Evolutionary conservation across 2,888 invertebrate genomes (phyloP).

Genomic region (Eudemis profundana): DNA sequence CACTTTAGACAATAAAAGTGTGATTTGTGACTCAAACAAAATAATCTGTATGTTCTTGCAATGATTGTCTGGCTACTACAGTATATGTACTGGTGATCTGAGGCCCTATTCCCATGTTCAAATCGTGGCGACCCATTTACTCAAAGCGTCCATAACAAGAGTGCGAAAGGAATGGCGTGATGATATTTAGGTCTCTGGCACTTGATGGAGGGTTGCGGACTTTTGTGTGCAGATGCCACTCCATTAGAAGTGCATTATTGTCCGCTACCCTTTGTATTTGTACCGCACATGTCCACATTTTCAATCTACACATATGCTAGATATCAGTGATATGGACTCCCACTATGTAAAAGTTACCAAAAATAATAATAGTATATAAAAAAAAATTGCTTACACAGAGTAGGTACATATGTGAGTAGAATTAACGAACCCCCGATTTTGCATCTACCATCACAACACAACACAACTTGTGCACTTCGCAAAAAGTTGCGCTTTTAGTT

Average conservation of each 20-base stretch:
- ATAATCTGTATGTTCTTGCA: neutral
- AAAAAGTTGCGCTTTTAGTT: too few relatives aligned
- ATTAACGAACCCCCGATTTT: too few relatives aligned
- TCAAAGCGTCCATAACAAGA: neutral
- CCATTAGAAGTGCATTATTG: slow-evolving; percentile 56
- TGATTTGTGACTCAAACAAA: neutral
- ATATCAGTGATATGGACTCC: slow-evolving; percentile 9
- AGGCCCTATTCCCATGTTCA: neutral
- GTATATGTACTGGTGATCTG: neutral
- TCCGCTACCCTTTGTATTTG: slow-evolving; percentile 50
- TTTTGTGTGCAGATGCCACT: slow-evolving; percentile 71
- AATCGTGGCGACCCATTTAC: neutral
- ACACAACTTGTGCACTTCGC: too few relatives aligned
- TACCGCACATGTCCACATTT: slow-evolving; percentile 34
- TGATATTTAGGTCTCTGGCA: slow-evolving; percentile 30
- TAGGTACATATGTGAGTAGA: too few relatives aligned
- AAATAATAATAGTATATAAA: neutral
- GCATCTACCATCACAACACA: too few relatives aligned
- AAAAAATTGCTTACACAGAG: too few relatives aligned
- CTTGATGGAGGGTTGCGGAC: slow-evolving; percentile 52
- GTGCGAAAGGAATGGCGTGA: neutral
- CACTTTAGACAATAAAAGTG: neutral
- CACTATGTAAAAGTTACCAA: neutral
- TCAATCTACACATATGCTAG: slow-evolving; percentile 17
- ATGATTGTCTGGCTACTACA: neutral